Conservation (phyloP, 2,888 invertebrate genomes). For the Isotomurus palustris region DNA sequence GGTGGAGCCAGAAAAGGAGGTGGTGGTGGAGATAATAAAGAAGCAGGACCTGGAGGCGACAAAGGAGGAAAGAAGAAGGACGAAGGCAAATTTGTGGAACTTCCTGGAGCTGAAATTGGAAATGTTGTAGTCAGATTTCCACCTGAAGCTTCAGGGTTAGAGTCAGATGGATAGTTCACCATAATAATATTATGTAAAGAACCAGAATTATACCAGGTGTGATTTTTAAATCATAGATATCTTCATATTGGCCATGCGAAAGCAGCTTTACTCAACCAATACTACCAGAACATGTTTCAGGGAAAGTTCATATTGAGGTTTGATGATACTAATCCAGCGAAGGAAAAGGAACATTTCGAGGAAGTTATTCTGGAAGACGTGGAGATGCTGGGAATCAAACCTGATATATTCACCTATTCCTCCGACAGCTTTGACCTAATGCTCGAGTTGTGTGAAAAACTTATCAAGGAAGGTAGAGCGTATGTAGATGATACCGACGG, state of each 20-base stretch:
- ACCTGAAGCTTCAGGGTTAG: constrained; percentile 96
- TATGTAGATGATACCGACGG: constrained; percentile 96
- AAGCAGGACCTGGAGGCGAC: constrained; percentile 21
- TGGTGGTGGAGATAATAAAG: neutral
- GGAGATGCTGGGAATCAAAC: constrained; percentile 81
- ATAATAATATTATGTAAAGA: constrained; percentile 10
- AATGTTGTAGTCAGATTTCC: constrained; percentile 98
- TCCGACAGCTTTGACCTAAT: constrained; percentile 95
- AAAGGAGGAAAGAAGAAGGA: constrained; percentile 59
- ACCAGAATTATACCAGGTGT: neutral
- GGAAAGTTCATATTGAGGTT: constrained; percentile 97
- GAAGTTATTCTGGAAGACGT: constrained; percentile 94
- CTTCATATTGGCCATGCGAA: constrained; percentile 99
- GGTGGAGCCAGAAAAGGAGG: neutral
- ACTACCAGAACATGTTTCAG: constrained; percentile 87
- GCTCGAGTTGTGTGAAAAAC: constrained; percentile 77
- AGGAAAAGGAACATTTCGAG: constrained; percentile 95
- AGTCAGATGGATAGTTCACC: neutral
- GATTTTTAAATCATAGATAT: constrained; percentile 52
- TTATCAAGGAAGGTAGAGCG: constrained; percentile 83
- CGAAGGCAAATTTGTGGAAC: constrained; percentile 93
- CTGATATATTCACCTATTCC: constrained; percentile 88
- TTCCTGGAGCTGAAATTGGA: constrained; percentile 94
- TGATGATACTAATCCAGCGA: constrained; percentile 99
- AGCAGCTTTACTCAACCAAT: constrained; percentile 95